A percentile compares a stretch with the other conserved stretches of the same genome.
Conservation (phyloP, 1,140 invertebrate species). For the Mizuhopecten yessoensis region DNA sequence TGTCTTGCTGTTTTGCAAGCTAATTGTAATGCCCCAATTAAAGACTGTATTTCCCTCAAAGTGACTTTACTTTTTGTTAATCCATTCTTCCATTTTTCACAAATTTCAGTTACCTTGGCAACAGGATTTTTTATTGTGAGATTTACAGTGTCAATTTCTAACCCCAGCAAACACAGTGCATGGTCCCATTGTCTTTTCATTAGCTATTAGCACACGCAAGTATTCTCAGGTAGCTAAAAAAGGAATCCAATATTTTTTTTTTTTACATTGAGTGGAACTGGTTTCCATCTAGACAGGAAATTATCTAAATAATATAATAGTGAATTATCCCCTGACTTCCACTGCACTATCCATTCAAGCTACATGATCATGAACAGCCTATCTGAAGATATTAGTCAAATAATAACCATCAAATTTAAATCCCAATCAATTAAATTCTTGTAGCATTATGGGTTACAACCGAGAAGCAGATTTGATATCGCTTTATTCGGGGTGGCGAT, state of each 20-base stretch:
- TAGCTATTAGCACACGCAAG: not conserved
- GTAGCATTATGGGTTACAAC: conserved; percentile 11
- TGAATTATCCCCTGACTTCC: not conserved
- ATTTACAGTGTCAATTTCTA: not conserved
- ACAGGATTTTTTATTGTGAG: not conserved
- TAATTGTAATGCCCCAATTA: conserved; percentile 64
- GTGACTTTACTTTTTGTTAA: conserved; percentile 43
- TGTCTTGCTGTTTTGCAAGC: conserved; percentile 50
- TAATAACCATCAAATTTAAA: no score
- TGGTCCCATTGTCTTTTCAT: not conserved
- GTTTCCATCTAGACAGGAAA: not conserved
- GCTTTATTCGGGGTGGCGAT: no score
- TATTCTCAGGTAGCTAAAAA: not conserved
- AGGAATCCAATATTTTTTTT: not conserved
- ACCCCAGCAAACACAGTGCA: not conserved
- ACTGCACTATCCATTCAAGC: not conserved
- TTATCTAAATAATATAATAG: not conserved
- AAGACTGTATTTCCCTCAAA: conserved; percentile 60
- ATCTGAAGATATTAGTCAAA: not conserved
- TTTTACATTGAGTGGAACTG: not conserved
- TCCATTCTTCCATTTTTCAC: not conserved
- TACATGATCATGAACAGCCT: not conserved
- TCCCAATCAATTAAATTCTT: not conserved
- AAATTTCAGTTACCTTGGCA: not conserved
- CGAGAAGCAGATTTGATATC: conserved; percentile 61